Evolutionary conservation across 2,797 vertebrate genomes (phyloP), one percentile per base, ranked within the genome.

Genomic region (Peromyscus eremicus): DNA sequence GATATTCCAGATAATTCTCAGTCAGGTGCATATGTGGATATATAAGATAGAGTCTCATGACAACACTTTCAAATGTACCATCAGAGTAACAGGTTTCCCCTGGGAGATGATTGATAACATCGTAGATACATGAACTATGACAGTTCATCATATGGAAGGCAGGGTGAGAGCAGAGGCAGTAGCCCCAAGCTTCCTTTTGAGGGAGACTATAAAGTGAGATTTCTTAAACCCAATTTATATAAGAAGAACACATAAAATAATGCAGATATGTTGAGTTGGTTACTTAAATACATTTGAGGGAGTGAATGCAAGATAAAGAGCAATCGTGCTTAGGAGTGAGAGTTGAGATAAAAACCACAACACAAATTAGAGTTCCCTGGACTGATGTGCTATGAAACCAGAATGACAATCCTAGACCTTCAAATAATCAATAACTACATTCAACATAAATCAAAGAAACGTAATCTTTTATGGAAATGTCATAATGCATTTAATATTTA

Each of bases 171-270:
- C 4, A 32, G 34, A 79, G 57, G 14, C 14, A n/a, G 17, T 25
- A 43, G 64, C 13, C 49, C 19, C 12, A 37, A 46, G 40, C 23
- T 32, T 9, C 43, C 13, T 43, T 17, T 27, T 84, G 57, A 77
- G 3, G 49, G 25, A 91, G 16, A 92, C 55, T 9, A 76, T 27
- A 82, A 89, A 75, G 64, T 46, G 29, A 85, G 16, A 64, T 46
- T 92, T 89, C 57, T 88, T 73, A 46, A 90, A 40, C 17, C 91
- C n/a, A 68, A 40, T 64, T 92, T 93, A 79, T 93, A 7, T 13
- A 88, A 71, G 11, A 23, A 73, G 23, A 89, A 40, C 21, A 71
- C 14, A 49, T 11, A 80, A 83, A 75, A n/a, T 14, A 84, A 76
- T 81, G 46, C 4, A 37, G 12, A 32, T 62, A 17, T 11, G 25